phyloP scores from a whole-genome alignment of 2,113 vertebrate species.

The Genyomyrus donnyi region DNA sequence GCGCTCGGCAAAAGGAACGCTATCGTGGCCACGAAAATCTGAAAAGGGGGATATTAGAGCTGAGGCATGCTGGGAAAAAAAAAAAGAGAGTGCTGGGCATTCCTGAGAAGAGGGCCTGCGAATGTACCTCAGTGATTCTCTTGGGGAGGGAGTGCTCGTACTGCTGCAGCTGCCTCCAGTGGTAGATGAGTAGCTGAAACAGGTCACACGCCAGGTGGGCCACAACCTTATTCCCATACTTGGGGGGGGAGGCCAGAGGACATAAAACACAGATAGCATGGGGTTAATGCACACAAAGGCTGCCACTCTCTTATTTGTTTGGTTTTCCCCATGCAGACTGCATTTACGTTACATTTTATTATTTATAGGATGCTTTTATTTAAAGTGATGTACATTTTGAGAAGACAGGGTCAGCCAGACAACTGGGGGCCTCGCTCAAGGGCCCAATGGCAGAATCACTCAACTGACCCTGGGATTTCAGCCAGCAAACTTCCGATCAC shows the following conservation, averaged over 20 bases:
- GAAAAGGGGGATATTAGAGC: slow-evolving; percentile 29
- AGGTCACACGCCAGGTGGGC: slow-evolving; percentile 88
- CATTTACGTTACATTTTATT: not conserved
- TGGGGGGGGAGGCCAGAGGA: slow-evolving; percentile 15
- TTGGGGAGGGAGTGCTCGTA: slow-evolving; percentile 73
- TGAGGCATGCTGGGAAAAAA: slow-evolving; percentile 1
- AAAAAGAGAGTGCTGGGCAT: not conserved
- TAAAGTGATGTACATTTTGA: not conserved
- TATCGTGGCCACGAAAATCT: slow-evolving; percentile 97
- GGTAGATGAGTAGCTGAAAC: slow-evolving; percentile 85
- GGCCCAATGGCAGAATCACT: not conserved
- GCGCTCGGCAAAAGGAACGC: slow-evolving; percentile 91
- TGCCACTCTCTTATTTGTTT: slow-evolving; percentile 17
- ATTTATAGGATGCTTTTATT: not conserved
- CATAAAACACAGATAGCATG: not conserved
- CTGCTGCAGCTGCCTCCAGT: slow-evolving; percentile 84
- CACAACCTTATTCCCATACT: slow-evolving; percentile 90
- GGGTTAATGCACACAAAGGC: not conserved
- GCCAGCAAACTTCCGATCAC: not conserved
- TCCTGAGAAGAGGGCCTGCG: not conserved
- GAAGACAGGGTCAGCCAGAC: not conserved
- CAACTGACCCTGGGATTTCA: not conserved
- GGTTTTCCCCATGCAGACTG: not conserved
- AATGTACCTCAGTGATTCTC: slow-evolving; percentile 86
- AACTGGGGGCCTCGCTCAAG: not conserved